Percentiles rank a stretch among this genome's conserved stretches.
Conservation (phyloP, 2,888 invertebrate species). For the Chrysolina americana region DNA sequence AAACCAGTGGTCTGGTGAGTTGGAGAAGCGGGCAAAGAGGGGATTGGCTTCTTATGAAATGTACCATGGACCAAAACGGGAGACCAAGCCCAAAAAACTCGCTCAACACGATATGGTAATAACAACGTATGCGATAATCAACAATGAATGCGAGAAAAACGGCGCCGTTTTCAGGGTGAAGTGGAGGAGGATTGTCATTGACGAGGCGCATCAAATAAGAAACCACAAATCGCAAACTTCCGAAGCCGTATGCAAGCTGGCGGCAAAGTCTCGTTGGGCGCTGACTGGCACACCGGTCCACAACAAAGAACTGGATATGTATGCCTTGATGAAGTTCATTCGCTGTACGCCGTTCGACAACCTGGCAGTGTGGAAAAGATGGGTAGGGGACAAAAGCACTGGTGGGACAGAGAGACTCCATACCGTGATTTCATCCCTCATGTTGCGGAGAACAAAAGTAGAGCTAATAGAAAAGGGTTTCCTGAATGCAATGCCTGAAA, state of each 20-base stretch:
- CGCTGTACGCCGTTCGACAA: slow-evolving; percentile 91
- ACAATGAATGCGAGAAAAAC: slow-evolving; percentile 74
- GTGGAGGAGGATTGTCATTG: slow-evolving; percentile 91
- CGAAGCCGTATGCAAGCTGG: slow-evolving; percentile 78
- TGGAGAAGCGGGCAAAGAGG: slow-evolving; percentile 75
- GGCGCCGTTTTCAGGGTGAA: slow-evolving; percentile 78
- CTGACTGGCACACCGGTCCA: slow-evolving; percentile 97
- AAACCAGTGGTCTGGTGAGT: slow-evolving; percentile 91
- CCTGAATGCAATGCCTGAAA: slow-evolving; percentile 76
- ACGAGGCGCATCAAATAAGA: slow-evolving; percentile 94
- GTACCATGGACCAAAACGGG: slow-evolving; percentile 88
- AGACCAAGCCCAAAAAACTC: slow-evolving; percentile 75
- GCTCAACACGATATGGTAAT: slow-evolving; percentile 86
- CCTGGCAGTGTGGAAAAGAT: slow-evolving; percentile 88
- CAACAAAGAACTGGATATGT: slow-evolving; percentile 90
- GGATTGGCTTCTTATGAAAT: slow-evolving; percentile 77
- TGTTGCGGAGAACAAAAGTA: slow-evolving; percentile 90
- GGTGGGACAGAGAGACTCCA: slow-evolving; percentile 87
- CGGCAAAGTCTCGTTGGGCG: slow-evolving; percentile 81
- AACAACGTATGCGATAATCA: slow-evolving; percentile 88
- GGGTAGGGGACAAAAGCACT: slow-evolving; percentile 88
- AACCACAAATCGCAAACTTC: slow-evolving; percentile 88
- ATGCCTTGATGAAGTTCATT: slow-evolving; percentile 86
- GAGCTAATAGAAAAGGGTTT: slow-evolving; percentile 80
- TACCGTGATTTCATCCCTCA: slow-evolving; percentile 86